These are phyloP conservation scores for Cantharis rufa DNA, from an alignment of 2,888 invertebrate genomes.

Conservation along the genomic window DNA sequence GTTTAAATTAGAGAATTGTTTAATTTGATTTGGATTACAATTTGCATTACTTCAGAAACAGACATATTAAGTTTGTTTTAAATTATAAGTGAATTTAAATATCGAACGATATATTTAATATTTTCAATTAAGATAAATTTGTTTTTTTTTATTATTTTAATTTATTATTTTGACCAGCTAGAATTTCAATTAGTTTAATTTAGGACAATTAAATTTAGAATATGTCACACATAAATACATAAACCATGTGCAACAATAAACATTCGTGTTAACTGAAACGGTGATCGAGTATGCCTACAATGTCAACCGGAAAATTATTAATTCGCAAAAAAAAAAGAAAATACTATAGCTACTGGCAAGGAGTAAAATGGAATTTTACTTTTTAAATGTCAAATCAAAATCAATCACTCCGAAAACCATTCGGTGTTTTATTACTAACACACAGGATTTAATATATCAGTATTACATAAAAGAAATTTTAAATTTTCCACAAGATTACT, in stretches of 20 bases:
- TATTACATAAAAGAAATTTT: too few species aligned
- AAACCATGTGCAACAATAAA: background rate
- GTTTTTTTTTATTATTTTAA: background rate
- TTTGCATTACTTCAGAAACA: background rate
- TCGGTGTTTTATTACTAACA: too few species aligned
- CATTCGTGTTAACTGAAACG: background rate
- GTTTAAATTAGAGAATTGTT: conserved; percentile 8
- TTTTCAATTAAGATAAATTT: background rate
- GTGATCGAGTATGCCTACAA: background rate
- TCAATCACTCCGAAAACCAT: too few species aligned
- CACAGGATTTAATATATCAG: too few species aligned
- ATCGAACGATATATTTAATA: background rate
- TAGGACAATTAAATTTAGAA: background rate
- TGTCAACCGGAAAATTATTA: background rate
- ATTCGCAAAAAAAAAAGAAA: too few species aligned
- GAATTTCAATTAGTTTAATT: background rate
- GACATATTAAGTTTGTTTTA: background rate
- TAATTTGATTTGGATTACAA: conserved; percentile 6
- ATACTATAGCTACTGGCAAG: too few species aligned
- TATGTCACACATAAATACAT: background rate
- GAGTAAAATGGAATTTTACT: too few species aligned
- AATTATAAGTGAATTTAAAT: background rate
- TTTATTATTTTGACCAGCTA: background rate
- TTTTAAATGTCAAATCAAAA: too few species aligned
- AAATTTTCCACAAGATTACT: too few species aligned